phyloP scores from a whole-genome alignment of 2,888 invertebrate genomes.

The Eubasilissa splendida region DNA sequence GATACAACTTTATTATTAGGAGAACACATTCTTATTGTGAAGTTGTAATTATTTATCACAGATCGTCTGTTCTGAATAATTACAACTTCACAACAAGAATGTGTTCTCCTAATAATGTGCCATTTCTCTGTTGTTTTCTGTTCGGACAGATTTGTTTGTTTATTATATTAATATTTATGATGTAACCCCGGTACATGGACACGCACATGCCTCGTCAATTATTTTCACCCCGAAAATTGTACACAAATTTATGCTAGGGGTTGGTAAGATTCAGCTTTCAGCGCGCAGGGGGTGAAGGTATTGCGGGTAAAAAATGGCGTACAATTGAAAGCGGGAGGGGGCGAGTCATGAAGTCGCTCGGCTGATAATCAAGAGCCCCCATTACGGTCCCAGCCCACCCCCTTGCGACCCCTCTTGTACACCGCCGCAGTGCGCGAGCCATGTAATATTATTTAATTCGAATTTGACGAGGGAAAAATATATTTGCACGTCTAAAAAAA shows the following conservation, averaged over 20 bases:
- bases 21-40: no score
- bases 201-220: not conserved
- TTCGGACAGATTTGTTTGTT: no score
- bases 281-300: not conserved
- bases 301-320: conserved; percentile 40
- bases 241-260: not conserved
- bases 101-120: no score
- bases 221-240: not conserved
- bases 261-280: no score
- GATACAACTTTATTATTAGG: no score
- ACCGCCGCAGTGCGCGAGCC: conserved; percentile 7
- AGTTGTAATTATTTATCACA: no score
- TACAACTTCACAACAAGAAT: no score
- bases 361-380: conserved; percentile 55
- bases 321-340: conserved; percentile 35
- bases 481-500: not conserved
- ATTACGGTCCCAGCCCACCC: conserved; percentile 18
- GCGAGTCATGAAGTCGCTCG: conserved; percentile 52
- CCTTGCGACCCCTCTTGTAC: conserved; percentile 1
- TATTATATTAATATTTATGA: no score
- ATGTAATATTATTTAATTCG: conserved; percentile 17
- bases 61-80: no score
- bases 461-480: not conserved
- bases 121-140: no score
- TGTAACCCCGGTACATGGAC: no score